Conservation (phyloP, 2,797 vertebrate species). For the Sebastes reedi region DNA sequence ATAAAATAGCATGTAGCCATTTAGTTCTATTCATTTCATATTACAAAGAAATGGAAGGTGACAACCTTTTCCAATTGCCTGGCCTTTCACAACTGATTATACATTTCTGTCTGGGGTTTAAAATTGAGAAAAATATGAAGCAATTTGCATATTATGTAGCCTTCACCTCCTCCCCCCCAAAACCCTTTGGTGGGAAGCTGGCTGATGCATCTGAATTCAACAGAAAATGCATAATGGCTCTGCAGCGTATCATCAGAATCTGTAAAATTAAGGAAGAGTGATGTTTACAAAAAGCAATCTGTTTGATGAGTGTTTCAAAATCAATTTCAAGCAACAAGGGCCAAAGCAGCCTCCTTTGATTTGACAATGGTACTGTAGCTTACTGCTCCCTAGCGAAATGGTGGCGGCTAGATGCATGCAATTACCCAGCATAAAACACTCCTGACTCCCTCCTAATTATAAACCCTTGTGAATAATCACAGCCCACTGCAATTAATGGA, state of each 20-base stretch:
- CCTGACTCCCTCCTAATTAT: slow-evolving; percentile 79
- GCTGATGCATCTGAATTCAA: slow-evolving; percentile 34
- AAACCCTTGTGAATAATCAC: slow-evolving; percentile 80
- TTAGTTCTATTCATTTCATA: slow-evolving; percentile 37
- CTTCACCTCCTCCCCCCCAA: slow-evolving; percentile 1
- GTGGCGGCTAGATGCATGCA: slow-evolving; percentile 56
- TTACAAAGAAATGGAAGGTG: slow-evolving; percentile 44
- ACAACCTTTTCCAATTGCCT: slow-evolving; percentile 49
- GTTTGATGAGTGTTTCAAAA: slow-evolving; percentile 70
- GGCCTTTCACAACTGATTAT: slow-evolving; percentile 48
- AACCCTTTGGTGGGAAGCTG: slow-evolving; percentile 3
- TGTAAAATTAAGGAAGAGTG: slow-evolving; percentile 61
- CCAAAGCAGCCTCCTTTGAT: slow-evolving; percentile 60
- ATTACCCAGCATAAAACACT: slow-evolving; percentile 76
- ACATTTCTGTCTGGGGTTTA: slow-evolving; percentile 31
- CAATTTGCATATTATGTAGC: slow-evolving; percentile 47
- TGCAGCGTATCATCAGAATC: slow-evolving; percentile 38
- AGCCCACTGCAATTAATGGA: slow-evolving; percentile 75
- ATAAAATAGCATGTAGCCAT: slow-evolving; percentile 25
- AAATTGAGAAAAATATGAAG: slow-evolving; percentile 45
- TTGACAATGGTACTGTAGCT: slow-evolving; percentile 60
- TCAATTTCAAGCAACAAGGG: slow-evolving; percentile 73
- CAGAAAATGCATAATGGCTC: slow-evolving; percentile 50
- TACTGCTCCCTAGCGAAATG: slow-evolving; percentile 49
- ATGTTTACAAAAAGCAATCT: slow-evolving; percentile 71